Base-by-base conservation (phyloP, 2,113 vertebrate genomes). In the Tetrao urogallus region DNA sequence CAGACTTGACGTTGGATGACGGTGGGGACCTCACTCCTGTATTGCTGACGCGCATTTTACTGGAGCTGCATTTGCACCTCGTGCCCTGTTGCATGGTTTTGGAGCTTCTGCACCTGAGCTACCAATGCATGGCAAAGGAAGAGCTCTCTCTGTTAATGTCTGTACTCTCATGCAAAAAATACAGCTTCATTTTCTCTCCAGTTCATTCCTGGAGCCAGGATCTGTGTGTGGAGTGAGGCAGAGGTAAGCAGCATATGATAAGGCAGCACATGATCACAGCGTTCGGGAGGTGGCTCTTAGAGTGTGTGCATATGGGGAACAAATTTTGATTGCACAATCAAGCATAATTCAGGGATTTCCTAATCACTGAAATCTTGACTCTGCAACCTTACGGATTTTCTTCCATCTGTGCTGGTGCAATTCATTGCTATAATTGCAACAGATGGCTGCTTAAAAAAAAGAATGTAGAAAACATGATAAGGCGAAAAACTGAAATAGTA, bases 341-440 rank as follows among this genome's bases (percentile, higher is more conserved):
- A 47, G 66, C n/a, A 3, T 67, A 93, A 94, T 50, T 90, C 84
- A 76, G 81, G 82, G 86, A 77, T 95, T 95, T 95, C 91, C 89
- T 76, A 92, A 89, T 93, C 66, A 4, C 86, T 89, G 84, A 58
- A 93, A 89, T 90, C 84, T 89, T 95, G 94, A 95, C 89, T 92
- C 74, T 90, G 86, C 86, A 95, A 76, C 77, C 74, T 71, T 58
- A 30, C 16, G 88, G 78, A 48, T 94, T 89, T 74, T 72, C 74
- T 92, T 54, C 86, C 93, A 88, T 96, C 96, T 96, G 95, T 69
- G 82, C 74, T 92, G 87, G 89, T 92, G 95, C 92, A 91, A 94
- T 89, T 92, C 78, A 42, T 45, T 24, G 84, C 77, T 82, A 3
- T 58, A 75, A 70, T 95, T 94, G 83, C 91, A 94, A 82, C 96